These are phyloP conservation scores for Idaea aversata DNA, from an alignment of 2,888 invertebrate species.

Conservation along the genomic window DNA sequence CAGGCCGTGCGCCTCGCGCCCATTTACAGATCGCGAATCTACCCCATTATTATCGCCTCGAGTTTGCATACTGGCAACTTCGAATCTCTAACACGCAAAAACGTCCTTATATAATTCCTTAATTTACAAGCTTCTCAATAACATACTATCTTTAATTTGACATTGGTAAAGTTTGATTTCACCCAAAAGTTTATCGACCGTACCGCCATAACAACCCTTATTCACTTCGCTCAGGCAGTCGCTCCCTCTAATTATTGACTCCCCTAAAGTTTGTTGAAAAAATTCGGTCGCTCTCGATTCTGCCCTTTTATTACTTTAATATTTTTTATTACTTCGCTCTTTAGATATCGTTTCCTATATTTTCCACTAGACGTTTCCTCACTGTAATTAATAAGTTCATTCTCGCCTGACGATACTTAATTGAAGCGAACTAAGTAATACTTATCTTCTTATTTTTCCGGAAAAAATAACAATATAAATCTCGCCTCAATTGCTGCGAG, in stretches of 20 bases:
- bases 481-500: constrained; percentile 41
- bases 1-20: constrained; percentile 69
- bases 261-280: constrained; percentile 73
- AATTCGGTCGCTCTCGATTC: constrained; percentile 58
- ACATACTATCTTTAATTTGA: constrained; percentile 8
- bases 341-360: constrained; percentile 38
- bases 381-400: constrained; percentile 37
- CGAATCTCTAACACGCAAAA: neutral
- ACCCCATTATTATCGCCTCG: constrained; percentile 22
- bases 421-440: constrained; percentile 41
- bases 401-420: constrained; percentile 47
- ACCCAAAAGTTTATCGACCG: constrained; percentile 72
- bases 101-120: neutral
- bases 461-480: constrained; percentile 49
- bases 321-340: constrained; percentile 59
- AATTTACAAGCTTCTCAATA: neutral
- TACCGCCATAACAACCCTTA: constrained; percentile 74
- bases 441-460: constrained; percentile 52
- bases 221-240: constrained; percentile 67
- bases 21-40: constrained; percentile 49
- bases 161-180: constrained; percentile 15
- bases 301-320: constrained; percentile 62
- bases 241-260: constrained; percentile 78
- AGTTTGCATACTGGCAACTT: constrained; percentile 20
- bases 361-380: constrained; percentile 37